Conservation (phyloP, 2,888 invertebrate species). For the Scaptomyza reducta region DNA sequence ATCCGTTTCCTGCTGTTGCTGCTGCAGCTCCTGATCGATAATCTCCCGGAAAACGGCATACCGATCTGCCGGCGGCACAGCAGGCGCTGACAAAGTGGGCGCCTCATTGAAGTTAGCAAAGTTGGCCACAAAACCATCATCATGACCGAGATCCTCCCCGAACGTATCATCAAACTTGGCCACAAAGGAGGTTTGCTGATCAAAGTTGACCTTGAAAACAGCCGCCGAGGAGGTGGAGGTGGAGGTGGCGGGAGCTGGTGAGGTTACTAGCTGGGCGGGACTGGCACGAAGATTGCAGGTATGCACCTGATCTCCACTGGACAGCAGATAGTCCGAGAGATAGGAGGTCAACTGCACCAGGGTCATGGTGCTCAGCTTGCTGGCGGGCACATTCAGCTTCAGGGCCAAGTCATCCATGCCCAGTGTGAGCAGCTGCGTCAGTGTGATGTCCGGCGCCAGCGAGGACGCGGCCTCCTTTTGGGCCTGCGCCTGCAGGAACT, state of each 20-base stretch:
- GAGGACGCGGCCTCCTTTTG: conserved; percentile 46
- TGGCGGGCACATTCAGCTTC: conserved; percentile 90
- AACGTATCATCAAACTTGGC: conserved; percentile 89
- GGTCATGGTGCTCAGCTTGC: conserved; percentile 93
- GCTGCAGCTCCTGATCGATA: conserved; percentile 90
- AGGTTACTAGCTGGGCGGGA: conserved; percentile 30
- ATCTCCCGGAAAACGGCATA: conserved; percentile 95
- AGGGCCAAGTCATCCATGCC: conserved; percentile 92
- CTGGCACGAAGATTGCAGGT: conserved; percentile 39
- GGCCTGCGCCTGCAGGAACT: conserved; percentile 78
- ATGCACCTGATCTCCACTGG: conserved; percentile 84
- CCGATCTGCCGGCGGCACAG: conserved; percentile 88
- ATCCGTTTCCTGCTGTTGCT: conserved; percentile 84
- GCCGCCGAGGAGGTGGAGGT: conserved; percentile 46
- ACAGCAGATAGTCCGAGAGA: conserved; percentile 86
- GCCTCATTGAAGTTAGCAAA: conserved; percentile 87
- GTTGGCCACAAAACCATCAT: conserved; percentile 87
- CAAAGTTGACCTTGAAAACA: conserved; percentile 83
- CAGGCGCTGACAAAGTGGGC: conserved; percentile 47
- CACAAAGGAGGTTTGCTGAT: conserved; percentile 84
- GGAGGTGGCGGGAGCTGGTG: conserved; percentile 13
- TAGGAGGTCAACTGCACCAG: conserved; percentile 93
- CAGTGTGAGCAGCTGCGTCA: conserved; percentile 92
- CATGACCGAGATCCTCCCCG: conserved; percentile 83
- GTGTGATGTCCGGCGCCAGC: conserved; percentile 88